These are phyloP conservation scores for Scomberomorus guttatus DNA, from an alignment of 2,797 vertebrate genomes.

Conservation along the genomic window DNA sequence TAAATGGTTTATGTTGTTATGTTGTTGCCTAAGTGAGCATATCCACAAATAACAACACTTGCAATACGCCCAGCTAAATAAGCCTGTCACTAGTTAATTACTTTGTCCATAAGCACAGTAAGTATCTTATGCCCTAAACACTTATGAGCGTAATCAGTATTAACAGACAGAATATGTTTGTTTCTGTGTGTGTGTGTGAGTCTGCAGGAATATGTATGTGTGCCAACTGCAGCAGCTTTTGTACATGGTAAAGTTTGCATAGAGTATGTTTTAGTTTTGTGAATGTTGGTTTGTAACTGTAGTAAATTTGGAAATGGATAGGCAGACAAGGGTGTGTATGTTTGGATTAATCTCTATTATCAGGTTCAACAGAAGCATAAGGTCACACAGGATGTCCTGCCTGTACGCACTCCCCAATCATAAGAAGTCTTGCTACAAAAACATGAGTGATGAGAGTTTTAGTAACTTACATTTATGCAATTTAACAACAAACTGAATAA, in stretches of 20 bases:
- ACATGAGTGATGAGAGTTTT: neutral
- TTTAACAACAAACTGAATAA: neutral
- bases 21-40: constrained; percentile 22
- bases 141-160: constrained; percentile 15
- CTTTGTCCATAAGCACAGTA: constrained; percentile 17
- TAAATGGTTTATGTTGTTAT: constrained; percentile 22
- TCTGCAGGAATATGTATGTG: neutral
- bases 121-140: constrained; percentile 37
- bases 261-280: neutral
- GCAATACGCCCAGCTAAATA: constrained; percentile 20
- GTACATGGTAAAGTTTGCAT: neutral
- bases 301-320: neutral
- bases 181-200: constrained; percentile 2
- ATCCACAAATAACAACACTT: constrained; percentile 13
- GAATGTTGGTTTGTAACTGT: neutral
- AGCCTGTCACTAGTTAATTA: constrained; percentile 42
- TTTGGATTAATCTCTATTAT: neutral
- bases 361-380: neutral
- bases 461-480: neutral
- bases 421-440: neutral
- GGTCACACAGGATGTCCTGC: neutral
- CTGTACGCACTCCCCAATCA: neutral
- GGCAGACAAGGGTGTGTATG: neutral
- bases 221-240: neutral
- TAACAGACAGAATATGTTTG: neutral